These are phyloP conservation scores for Gadopsis bispinosus DNA, from an alignment of 2,797 vertebrate genomes.

Conservation along the genomic window DNA sequence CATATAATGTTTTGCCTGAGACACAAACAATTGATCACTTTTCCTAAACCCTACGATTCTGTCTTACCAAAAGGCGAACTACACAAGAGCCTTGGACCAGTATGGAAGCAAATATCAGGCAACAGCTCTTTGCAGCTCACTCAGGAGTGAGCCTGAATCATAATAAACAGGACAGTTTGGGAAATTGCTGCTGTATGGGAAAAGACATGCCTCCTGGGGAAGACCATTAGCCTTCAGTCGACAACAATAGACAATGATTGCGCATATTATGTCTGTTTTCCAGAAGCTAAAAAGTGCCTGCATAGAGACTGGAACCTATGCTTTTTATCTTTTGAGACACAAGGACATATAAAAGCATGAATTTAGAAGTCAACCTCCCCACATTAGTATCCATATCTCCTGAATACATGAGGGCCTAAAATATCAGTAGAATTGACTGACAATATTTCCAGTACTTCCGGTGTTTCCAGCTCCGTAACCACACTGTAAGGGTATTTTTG, in stretches of 20 bases:
- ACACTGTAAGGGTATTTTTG: slow-evolving; percentile 53
- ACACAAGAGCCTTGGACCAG: background rate
- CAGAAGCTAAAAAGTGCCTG: background rate
- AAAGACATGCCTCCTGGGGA: background rate
- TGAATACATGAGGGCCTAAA: slow-evolving; percentile 3
- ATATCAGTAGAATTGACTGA: background rate
- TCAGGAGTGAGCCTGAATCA: slow-evolving; percentile 14
- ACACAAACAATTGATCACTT: slow-evolving; percentile 1
- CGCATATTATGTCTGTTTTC: background rate
- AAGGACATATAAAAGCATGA: background rate
- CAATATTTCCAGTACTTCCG: slow-evolving; percentile 29
- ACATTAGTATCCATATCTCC: background rate
- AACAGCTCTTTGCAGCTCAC: slow-evolving; percentile 21
- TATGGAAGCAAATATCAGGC: slow-evolving; percentile 6
- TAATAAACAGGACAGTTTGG: slow-evolving; percentile 8
- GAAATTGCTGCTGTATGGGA: slow-evolving; percentile 20
- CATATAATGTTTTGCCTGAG: background rate
- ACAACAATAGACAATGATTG: slow-evolving; percentile 10
- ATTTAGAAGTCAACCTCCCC: background rate
- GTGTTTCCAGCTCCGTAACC: slow-evolving; percentile 11
- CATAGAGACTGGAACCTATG: background rate
- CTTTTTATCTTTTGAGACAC: background rate
- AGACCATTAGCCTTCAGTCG: background rate
- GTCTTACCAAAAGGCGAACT: background rate
- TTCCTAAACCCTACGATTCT: background rate